Conservation (phyloP, 2,888 invertebrate genomes). For the Glyphotaelius pellucidus region DNA sequence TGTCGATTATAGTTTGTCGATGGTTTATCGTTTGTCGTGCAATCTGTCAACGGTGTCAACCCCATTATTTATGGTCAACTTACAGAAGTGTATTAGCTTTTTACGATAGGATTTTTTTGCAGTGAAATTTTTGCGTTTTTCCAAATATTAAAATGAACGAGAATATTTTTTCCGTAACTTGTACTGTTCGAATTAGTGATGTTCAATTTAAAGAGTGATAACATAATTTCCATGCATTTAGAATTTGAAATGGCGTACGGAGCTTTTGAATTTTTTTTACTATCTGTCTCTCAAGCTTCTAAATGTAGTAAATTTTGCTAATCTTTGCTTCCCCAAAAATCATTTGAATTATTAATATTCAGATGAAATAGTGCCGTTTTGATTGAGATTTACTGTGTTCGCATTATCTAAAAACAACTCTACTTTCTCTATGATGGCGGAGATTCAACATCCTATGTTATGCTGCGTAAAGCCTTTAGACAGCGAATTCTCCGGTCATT, state of each 20-base stretch:
- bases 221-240: not conserved
- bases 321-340: not conserved
- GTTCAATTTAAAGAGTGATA: not conserved
- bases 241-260: not conserved
- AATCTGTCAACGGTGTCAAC: not conserved
- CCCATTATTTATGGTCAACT: not conserved
- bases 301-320: not conserved
- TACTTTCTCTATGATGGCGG: not conserved
- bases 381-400: not conserved
- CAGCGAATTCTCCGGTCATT: conserved; percentile 46
- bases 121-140: not conserved
- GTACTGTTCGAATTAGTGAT: not conserved
- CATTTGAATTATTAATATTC: not conserved
- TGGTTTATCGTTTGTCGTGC: not conserved
- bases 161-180: not conserved
- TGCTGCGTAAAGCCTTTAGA: conserved; percentile 19
- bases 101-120: not conserved
- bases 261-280: not conserved
- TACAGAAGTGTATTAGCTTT: not conserved
- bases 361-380: not conserved
- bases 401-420: not conserved
- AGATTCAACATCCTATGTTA: conserved; percentile 22
- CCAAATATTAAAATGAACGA: not conserved
- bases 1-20: not conserved
- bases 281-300: not conserved